Conservation (phyloP, 2,113 vertebrate genomes). For the Panurus biarmicus region DNA sequence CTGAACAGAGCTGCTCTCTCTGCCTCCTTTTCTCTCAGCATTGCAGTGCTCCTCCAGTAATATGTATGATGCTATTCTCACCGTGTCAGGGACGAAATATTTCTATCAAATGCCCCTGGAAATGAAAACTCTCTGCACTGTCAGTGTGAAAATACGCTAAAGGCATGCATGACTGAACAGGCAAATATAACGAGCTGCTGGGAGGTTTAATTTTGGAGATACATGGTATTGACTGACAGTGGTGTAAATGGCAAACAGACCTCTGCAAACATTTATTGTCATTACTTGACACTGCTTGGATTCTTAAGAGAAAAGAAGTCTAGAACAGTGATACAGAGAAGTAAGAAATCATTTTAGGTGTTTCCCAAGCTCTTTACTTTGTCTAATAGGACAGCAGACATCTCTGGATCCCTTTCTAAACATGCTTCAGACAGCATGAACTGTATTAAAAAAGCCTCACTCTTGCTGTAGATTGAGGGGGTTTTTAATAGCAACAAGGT, state of each 20-base stretch:
- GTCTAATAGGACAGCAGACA: not conserved
- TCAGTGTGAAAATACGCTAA: not conserved
- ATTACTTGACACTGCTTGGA: not conserved
- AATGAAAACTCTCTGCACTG: not conserved
- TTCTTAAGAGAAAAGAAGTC: not conserved
- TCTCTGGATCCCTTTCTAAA: not conserved
- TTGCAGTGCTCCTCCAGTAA: not conserved
- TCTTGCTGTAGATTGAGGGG: not conserved
- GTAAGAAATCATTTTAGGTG: not conserved
- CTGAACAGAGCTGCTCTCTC: not conserved
- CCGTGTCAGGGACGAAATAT: not conserved
- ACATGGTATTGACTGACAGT: constrained; percentile 3
- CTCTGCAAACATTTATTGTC: not conserved
- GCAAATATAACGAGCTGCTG: constrained; percentile 17
- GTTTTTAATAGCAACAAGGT: not conserved
- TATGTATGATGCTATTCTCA: not conserved
- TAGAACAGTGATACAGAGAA: not conserved
- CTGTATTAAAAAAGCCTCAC: not conserved
- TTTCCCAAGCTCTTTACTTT: not conserved
- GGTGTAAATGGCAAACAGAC: not conserved
- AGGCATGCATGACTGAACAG: not conserved
- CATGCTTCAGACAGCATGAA: not conserved
- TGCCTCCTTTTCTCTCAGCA: not conserved
- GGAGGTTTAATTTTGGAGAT: constrained; percentile 18
- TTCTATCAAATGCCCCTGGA: not conserved